Evolutionary conservation across 2,888 invertebrate species (phyloP).

Genomic region (Hydrotaea cyrtoneurina): DNA sequence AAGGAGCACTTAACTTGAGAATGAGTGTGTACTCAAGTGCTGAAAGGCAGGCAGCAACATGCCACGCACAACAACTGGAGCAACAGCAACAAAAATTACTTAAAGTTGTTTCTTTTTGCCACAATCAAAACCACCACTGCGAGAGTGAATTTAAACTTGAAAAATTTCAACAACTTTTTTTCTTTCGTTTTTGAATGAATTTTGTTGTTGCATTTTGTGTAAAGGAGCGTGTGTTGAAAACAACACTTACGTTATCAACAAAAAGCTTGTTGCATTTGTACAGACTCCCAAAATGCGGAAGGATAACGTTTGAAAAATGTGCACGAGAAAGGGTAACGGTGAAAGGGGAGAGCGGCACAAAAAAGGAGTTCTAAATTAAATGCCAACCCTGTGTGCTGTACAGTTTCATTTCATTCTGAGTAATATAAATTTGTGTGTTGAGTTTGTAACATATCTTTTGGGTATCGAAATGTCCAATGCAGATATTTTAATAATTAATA

Average conservation of each 20-base stretch:
- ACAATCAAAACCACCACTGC: constrained; percentile 54
- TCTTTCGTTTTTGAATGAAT: too few relatives aligned
- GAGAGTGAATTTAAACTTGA: constrained; percentile 59
- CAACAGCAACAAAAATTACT: constrained; percentile 14
- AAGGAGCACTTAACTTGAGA: constrained; percentile 60
- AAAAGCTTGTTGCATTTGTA: constrained; percentile 58
- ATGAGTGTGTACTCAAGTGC: constrained; percentile 59
- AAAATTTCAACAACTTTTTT: constrained; percentile 17
- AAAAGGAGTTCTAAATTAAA: too few relatives aligned
- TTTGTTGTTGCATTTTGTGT: constrained; percentile 11
- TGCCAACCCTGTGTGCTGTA: too few relatives aligned
- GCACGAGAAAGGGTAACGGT: constrained; percentile 3
- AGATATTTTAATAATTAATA: too few relatives aligned
- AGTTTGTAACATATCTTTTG: too few relatives aligned
- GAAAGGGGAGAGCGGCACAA: not conserved
- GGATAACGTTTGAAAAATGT: constrained; percentile 49
- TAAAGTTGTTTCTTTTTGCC: constrained; percentile 39
- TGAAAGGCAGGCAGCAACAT: constrained; percentile 19
- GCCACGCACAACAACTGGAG: constrained; percentile 18
- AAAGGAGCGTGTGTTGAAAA: not conserved
- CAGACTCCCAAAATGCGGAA: not conserved
- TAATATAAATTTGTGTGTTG: too few relatives aligned
- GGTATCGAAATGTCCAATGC: too few relatives aligned
- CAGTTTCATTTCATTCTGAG: too few relatives aligned
- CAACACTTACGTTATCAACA: constrained; percentile 21